These are phyloP conservation scores for Peribatodes rhomboidaria DNA, from an alignment of 2,888 invertebrate species.

Conservation along the genomic window DNA sequence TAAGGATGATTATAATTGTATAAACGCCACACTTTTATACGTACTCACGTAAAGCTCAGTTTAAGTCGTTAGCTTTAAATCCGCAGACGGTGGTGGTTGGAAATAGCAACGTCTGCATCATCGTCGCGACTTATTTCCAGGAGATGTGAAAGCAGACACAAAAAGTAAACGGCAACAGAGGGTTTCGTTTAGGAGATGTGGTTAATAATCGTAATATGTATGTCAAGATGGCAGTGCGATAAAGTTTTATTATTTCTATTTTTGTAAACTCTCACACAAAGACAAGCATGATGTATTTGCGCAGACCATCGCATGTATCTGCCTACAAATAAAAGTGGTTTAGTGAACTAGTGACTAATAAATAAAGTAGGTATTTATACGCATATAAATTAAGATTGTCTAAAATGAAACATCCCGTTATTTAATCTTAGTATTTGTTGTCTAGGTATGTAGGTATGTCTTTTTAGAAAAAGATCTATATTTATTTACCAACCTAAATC, in stretches of 20 bases:
- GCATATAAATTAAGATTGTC: neutral
- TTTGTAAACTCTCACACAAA: too few relatives aligned
- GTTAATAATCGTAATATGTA: neutral
- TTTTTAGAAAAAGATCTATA: too few relatives aligned
- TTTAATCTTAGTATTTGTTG: too few relatives aligned
- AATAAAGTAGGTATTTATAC: neutral
- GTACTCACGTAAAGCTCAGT: neutral
- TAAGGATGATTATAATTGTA: neutral
- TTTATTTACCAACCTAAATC: too few relatives aligned
- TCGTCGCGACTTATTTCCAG: constrained; percentile 76
- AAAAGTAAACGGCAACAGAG: constrained; percentile 56
- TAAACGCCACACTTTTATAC: neutral
- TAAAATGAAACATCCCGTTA: too few relatives aligned
- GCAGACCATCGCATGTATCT: neutral
- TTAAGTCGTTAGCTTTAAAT: constrained; percentile 11
- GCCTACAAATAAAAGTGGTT: neutral
- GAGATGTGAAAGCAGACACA: constrained; percentile 74
- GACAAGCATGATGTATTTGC: too few relatives aligned
- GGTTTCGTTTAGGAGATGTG: constrained; percentile 17
- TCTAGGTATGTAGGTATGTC: too few relatives aligned
- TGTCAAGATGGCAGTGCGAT: neutral
- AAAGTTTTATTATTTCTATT: too few relatives aligned
- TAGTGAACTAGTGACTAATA: neutral
- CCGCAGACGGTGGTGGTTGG: constrained; percentile 55
- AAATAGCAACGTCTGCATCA: constrained; percentile 68